Percentiles rank a stretch among this genome's conserved stretches.
phyloP scores from a whole-genome alignment of 2,113 vertebrate genomes.

The Acrocephalus arundinaceus region DNA sequence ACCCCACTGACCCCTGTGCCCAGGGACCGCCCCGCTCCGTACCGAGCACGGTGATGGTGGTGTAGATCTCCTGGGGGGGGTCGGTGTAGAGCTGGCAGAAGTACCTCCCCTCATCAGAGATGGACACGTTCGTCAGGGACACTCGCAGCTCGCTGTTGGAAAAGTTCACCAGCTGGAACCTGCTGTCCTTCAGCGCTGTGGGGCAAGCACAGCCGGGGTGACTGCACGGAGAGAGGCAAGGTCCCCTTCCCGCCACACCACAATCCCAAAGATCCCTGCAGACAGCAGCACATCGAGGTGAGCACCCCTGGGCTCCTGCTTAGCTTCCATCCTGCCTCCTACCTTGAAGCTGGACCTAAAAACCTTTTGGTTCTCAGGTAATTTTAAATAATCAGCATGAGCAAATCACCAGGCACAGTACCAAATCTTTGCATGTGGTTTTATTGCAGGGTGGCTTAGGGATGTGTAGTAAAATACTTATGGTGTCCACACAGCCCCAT shows the following conservation, averaged over 20 bases:
- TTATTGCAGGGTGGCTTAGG: neutral
- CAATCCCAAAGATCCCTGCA: neutral
- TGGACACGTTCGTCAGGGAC: slow-evolving; percentile 96
- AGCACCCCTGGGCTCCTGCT: neutral
- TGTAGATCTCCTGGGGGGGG: slow-evolving; percentile 95
- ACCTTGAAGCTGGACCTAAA: neutral
- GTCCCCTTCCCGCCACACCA: neutral
- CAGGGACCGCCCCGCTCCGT: neutral
- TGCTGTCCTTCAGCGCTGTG: slow-evolving; percentile 96
- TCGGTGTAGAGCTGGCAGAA: slow-evolving; percentile 99
- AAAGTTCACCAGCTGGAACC: slow-evolving; percentile 99
- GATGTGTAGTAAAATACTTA: neutral
- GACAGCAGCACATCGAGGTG: rapidly evolving
- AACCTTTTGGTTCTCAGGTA: neutral
- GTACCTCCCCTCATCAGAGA: slow-evolving; percentile 94
- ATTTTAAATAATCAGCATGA: neutral
- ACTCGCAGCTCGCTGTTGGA: slow-evolving; percentile 97
- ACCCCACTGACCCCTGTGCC: neutral
- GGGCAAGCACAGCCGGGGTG: slow-evolving; percentile 40
- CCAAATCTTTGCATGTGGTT: rapidly evolving
- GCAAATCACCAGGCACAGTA: neutral
- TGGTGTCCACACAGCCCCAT: rapidly evolving
- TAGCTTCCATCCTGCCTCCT: neutral
- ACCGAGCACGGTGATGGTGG: slow-evolving; percentile 96
- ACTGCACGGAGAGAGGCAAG: rapidly evolving